Base-by-base conservation (phyloP, 2,797 vertebrate species). In the Pelodytes ibericus region DNA sequence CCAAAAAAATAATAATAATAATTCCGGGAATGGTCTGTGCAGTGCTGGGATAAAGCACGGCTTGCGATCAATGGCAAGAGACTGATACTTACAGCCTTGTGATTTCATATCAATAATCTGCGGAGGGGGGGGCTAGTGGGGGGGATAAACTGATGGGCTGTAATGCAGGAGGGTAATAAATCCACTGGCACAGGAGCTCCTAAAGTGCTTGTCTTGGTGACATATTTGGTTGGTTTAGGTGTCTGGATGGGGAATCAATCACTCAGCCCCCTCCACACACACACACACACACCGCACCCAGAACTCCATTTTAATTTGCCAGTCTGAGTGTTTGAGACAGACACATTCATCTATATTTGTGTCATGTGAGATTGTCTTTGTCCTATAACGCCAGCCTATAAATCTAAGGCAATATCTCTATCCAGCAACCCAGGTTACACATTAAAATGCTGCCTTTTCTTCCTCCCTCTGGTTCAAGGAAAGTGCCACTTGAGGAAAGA, bases 221-320 rank as follows among this genome's bases (percentile, higher is more conserved):
- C 89, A 84, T 86, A 90, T 90, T 90, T 66, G 71, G 87, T 83
- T 81, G 83, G 84, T 89, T 87, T 86, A 85, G 91, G 89, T 77
- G 84, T 77, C 83, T 84, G 81, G 90, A 88, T 80, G 87, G 86
- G 81, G 87, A 92, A 94, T 94, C 91, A 90, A 93, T 96, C 91
- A 88, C 66, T 95, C 90, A 87, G 61, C 44, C 80, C 81, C 82
- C 25, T 51, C 49, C 26, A 26, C 80, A 36, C 4, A 9, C 80
- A 80, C 82, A 24, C 49, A 44, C 26, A 26, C 80, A 36, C 4
- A 9, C 80, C 63, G 24, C 83, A 82, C 82, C 67, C 22, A 83
- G 0, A 18, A 4, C 84, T 83, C 41, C 5, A 20, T 83, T 88
- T 89, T 89, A 84, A 88, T 90, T 85, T 86, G 83, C 85, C 82